These are phyloP conservation scores for Araneus ventricosus DNA, from an alignment of 1,140 invertebrate species.

Conservation along the genomic window DNA sequence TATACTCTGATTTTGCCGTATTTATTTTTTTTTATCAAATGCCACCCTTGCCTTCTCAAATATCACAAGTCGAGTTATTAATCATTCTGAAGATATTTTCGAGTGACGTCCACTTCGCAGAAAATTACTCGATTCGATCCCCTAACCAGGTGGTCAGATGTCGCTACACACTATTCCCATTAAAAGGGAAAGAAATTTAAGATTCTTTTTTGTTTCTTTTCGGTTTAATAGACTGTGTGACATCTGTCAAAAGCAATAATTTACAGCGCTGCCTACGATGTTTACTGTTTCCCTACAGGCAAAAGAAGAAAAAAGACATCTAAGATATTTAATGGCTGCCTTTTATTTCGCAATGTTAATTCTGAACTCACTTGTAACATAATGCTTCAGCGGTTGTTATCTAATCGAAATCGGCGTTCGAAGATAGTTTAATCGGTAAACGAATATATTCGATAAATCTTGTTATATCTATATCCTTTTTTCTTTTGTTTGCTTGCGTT, in stretches of 20 bases:
- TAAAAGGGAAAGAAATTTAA: not conserved
- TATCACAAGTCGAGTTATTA: conserved; percentile 35
- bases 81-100: conserved; percentile 43
- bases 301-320: not conserved
- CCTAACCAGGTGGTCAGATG: conserved; percentile 58
- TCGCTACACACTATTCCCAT: not conserved
- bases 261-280: conserved; percentile 52
- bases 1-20: not conserved
- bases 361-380: no score
- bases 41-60: not conserved
- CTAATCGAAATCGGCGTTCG: no score
- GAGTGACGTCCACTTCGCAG: conserved; percentile 24
- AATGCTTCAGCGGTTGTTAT: no score
- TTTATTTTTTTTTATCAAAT: not conserved
- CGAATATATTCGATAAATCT: no score
- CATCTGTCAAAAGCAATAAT: conserved; percentile 56
- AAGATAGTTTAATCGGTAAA: no score
- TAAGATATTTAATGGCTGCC: not conserved
- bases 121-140: conserved; percentile 59
- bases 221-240: conserved; percentile 36
- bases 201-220: not conserved
- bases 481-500: no score
- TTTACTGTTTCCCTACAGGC: not conserved
- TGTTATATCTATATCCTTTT: no score
- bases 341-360: not conserved